phyloP scores from a whole-genome alignment of 2,888 invertebrate genomes.

The Blera fallax region DNA sequence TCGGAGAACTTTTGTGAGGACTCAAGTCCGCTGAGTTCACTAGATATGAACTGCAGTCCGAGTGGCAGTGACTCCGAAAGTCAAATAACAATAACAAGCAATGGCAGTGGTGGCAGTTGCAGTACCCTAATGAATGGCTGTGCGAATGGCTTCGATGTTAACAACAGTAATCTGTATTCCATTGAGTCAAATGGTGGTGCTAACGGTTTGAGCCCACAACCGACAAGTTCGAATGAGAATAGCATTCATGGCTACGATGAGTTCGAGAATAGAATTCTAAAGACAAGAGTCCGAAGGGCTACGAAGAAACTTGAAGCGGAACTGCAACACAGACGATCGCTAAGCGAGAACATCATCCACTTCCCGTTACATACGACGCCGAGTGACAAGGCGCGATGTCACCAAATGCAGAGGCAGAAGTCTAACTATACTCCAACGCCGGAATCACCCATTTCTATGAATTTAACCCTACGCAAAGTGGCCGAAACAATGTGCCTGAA shows the following conservation, averaged over 20 bases:
- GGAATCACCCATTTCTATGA: slow-evolving; percentile 80
- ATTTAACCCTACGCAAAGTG: slow-evolving; percentile 85
- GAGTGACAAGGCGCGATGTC: slow-evolving; percentile 89
- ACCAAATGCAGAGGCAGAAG: slow-evolving; percentile 84
- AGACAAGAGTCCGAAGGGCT: slow-evolving; percentile 79
- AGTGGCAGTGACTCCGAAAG: slow-evolving; percentile 80
- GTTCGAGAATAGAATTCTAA: slow-evolving; percentile 77
- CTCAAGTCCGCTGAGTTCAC: slow-evolving; percentile 79
- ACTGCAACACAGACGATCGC: slow-evolving; percentile 86
- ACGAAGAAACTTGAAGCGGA: slow-evolving; percentile 80
- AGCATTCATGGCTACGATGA: slow-evolving; percentile 78
- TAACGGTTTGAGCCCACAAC: slow-evolving; percentile 52
- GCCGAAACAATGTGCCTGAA: slow-evolving; percentile 93
- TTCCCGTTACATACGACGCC: slow-evolving; percentile 85
- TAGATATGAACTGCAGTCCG: slow-evolving; percentile 79
- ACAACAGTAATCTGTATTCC: slow-evolving; percentile 39
- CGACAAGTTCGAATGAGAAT: slow-evolving; percentile 68
- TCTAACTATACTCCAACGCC: slow-evolving; percentile 79
- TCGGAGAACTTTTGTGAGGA: slow-evolving; percentile 83
- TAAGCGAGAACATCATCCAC: slow-evolving; percentile 88
- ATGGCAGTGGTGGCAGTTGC: slow-evolving; percentile 56
- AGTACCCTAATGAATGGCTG: slow-evolving; percentile 72
- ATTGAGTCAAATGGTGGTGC: slow-evolving; percentile 50
- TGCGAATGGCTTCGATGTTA: slow-evolving; percentile 67
- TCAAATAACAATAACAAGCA: slow-evolving; percentile 55